Evolutionary conservation across 2,113 vertebrate species (phyloP).

Genomic region (Myiopsitta monachus): DNA sequence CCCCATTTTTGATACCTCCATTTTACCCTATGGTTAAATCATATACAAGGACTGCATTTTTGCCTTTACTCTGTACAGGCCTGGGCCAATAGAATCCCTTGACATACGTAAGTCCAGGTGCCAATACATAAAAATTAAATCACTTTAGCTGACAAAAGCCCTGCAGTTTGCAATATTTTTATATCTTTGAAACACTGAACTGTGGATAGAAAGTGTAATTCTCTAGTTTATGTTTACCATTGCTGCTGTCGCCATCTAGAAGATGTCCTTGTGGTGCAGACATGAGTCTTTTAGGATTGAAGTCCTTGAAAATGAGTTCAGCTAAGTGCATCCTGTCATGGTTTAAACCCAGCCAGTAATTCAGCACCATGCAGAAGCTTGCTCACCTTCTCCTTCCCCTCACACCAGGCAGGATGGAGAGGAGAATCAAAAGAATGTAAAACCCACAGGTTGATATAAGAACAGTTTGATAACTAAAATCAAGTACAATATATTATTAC

Average conservation of each 20-base stretch:
- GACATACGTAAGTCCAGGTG: neutral
- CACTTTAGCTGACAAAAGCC: neutral
- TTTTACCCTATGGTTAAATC: neutral
- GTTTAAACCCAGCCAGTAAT: neutral
- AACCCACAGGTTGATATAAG: neutral
- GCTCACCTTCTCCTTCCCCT: neutral
- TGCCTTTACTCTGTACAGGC: neutral
- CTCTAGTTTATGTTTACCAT: neutral
- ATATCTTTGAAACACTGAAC: neutral
- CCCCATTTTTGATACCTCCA: fast-evolving
- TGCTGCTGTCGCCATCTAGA: neutral
- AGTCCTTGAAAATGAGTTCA: neutral
- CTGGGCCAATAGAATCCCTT: neutral
- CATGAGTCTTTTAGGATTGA: neutral
- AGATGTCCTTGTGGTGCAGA: neutral
- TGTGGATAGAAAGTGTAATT: neutral
- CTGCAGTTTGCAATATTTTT: neutral
- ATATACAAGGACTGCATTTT: neutral
- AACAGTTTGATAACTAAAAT: neutral
- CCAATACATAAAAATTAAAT: neutral
- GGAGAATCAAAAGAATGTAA: neutral
- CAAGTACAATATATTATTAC: neutral
- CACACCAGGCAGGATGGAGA: neutral
- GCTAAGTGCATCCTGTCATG: neutral
- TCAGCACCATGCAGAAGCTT: neutral